Evolutionary conservation across 2,113 vertebrate genomes (phyloP).

Genomic region (Zootoca vivipara): DNA sequence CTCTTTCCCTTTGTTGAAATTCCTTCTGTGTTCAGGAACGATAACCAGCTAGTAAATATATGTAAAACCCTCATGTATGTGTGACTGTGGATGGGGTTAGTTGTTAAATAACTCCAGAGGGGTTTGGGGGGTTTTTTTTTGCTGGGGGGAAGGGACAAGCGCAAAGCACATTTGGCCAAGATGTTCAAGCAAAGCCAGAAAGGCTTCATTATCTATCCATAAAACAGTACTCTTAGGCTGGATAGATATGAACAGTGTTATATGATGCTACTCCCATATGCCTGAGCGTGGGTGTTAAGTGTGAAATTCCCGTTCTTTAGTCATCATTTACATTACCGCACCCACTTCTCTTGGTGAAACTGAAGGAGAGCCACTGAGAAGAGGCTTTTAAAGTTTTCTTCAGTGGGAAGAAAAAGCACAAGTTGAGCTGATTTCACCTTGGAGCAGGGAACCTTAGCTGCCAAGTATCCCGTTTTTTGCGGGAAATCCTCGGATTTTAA

Average conservation of each 20-base stretch:
- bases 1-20: not conserved
- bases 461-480: too few species aligned
- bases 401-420: not conserved
- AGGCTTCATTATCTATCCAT: not conserved
- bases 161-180: not conserved
- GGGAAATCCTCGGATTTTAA: too few species aligned
- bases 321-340: not conserved
- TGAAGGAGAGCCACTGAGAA: not conserved
- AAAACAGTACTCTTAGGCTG: not conserved
- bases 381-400: not conserved
- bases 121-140: not conserved
- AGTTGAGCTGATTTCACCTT: not conserved
- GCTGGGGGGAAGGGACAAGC: too few species aligned
- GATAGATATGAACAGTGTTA: too few species aligned
- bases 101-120: conserved; percentile 12
- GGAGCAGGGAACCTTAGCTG: too few species aligned
- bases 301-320: conserved; percentile 29
- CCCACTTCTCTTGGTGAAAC: not conserved
- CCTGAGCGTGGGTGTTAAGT: not conserved
- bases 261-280: too few species aligned
- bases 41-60: not conserved
- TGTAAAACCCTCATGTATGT: not conserved
- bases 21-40: not conserved
- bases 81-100: not conserved
- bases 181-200: not conserved